Evolutionary conservation across 2,888 invertebrate genomes (phyloP).

Genomic region (Ypsolopha scabrella): DNA sequence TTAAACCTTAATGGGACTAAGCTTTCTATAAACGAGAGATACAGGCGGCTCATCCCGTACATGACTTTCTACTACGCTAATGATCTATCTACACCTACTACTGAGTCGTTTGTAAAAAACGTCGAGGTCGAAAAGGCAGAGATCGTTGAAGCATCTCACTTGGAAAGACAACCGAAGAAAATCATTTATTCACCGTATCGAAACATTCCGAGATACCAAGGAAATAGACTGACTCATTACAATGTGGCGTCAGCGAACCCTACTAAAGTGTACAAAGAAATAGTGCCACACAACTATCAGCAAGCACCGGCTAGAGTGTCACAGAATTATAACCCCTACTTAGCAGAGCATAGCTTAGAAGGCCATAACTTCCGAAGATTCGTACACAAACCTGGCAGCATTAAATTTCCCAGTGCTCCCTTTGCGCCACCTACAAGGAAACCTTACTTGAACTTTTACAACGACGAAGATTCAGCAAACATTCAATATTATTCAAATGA

Average conservation of each 20-base stretch:
- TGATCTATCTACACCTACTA: constrained; percentile 58
- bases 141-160: constrained; percentile 37
- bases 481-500: constrained; percentile 48
- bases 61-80: constrained; percentile 84
- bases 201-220: constrained; percentile 58
- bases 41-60: constrained; percentile 84
- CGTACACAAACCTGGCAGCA: constrained; percentile 25
- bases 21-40: constrained; percentile 73
- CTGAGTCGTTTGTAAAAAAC: constrained; percentile 31
- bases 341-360: constrained; percentile 23
- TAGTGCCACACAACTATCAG: constrained; percentile 29
- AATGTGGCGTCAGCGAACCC: constrained; percentile 62
- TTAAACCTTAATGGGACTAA: constrained; percentile 32
- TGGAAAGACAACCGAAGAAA: constrained; percentile 42
- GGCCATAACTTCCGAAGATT: constrained; percentile 30
- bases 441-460: constrained; percentile 38
- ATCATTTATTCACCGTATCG: constrained; percentile 33
- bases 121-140: constrained; percentile 56
- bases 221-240: constrained; percentile 55
- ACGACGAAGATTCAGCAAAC: constrained; percentile 32
- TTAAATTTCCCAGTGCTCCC: constrained; percentile 27
- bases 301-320: constrained; percentile 27
- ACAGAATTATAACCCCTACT: constrained; percentile 31
- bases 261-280: constrained; percentile 46
- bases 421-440: constrained; percentile 31